Conservation (phyloP, 2,113 vertebrate species). For the Mormoops blainvillei region DNA sequence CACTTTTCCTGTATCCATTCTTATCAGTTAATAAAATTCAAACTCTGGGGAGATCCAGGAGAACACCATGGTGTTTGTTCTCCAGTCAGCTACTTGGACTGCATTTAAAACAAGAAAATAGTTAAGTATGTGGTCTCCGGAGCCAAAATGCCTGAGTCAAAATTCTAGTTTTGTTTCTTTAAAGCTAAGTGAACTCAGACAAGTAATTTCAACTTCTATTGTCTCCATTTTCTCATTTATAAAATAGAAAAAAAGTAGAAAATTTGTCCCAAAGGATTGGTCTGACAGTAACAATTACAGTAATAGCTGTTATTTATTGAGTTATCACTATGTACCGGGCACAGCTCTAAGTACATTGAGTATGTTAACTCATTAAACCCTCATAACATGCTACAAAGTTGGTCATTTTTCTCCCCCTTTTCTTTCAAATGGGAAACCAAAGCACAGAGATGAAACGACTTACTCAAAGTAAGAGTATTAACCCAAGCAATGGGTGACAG, state of each 20-base stretch:
- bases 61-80: neutral
- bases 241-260: neutral
- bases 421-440: neutral
- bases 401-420: fast-evolving
- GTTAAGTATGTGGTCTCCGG: neutral
- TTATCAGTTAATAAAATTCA: neutral
- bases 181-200: neutral
- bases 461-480: neutral
- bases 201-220: neutral
- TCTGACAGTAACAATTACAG: neutral
- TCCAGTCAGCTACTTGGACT: neutral
- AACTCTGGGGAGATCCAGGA: neutral
- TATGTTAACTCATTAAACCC: neutral
- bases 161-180: neutral
- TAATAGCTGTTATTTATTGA: neutral
- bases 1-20: neutral
- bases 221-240: neutral
- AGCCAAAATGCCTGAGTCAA: neutral
- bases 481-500: neutral
- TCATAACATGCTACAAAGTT: neutral
- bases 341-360: neutral
- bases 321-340: neutral
- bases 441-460: neutral
- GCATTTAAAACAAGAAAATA: neutral
- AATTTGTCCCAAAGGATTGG: neutral